Conservation (phyloP, 2,888 invertebrate genomes). For the Tipula helvola region DNA sequence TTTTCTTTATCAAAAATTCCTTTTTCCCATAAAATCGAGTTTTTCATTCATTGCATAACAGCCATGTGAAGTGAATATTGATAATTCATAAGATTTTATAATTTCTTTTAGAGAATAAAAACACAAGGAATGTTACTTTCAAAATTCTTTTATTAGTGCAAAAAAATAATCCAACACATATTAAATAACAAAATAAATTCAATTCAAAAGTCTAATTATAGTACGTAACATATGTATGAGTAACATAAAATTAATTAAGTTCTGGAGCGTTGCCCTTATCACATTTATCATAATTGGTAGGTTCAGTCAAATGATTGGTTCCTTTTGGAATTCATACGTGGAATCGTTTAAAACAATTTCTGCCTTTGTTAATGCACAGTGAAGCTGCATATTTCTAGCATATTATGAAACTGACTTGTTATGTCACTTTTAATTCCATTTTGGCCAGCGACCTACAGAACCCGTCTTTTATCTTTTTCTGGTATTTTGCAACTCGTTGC, state of each 20-base stretch:
- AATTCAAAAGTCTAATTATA: too few relatives aligned
- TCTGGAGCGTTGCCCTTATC: too few relatives aligned
- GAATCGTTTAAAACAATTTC: background rate
- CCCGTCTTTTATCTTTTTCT: too few relatives aligned
- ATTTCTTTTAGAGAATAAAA: background rate
- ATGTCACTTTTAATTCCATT: too few relatives aligned
- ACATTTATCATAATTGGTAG: too few relatives aligned
- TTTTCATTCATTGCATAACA: background rate
- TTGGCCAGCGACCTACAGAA: background rate
- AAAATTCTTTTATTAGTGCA: background rate
- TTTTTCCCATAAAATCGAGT: too few relatives aligned
- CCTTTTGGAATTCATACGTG: background rate
- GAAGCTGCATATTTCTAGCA: background rate
- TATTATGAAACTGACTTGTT: background rate
- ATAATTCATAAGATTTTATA: too few relatives aligned
- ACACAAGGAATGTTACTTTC: background rate
- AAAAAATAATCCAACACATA: background rate
- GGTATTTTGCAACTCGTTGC: background rate
- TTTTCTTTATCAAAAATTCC: too few relatives aligned
- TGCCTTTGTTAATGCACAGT: background rate
- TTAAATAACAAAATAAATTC: background rate
- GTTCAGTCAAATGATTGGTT: too few relatives aligned
- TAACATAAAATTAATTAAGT: too few relatives aligned
- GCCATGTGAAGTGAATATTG: too few relatives aligned
- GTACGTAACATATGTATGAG: too few relatives aligned